Conservation (phyloP, 2,113 vertebrate species). For the Mellivora capensis region DNA sequence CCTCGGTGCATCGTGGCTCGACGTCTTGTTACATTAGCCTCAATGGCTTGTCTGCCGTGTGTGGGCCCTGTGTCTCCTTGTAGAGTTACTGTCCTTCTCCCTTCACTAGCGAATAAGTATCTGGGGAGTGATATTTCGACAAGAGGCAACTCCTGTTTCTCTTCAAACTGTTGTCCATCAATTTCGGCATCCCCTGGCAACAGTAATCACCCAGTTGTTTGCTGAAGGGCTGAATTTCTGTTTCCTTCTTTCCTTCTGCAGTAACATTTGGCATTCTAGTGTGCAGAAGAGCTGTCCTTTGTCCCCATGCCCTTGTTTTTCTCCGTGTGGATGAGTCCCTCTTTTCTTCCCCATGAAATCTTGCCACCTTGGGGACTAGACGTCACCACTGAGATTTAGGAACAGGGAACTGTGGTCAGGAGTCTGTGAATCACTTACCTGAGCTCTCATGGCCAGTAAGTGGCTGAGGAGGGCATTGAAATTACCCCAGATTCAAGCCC, state of each 20-base stretch:
- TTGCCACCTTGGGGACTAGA: neutral
- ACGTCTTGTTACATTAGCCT: rapidly evolving
- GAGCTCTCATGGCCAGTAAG: neutral
- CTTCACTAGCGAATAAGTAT: neutral
- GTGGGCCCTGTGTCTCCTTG: neutral
- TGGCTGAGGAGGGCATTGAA: neutral
- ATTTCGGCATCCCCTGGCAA: neutral
- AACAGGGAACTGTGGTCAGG: rapidly evolving
- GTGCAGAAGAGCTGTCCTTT: neutral
- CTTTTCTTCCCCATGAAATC: neutral
- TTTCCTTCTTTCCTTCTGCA: neutral
- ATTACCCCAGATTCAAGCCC: neutral
- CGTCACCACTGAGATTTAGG: neutral
- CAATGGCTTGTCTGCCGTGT: rapidly evolving
- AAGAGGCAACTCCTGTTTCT: neutral
- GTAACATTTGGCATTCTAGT: neutral
- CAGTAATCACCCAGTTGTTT: neutral
- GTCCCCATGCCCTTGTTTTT: neutral
- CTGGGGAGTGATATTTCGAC: neutral
- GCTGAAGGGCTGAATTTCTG: neutral
- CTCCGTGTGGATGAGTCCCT: neutral
- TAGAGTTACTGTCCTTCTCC: too few species aligned
- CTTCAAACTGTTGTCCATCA: neutral
- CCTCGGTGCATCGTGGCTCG: rapidly evolving
- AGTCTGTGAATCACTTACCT: neutral